Evolutionary conservation across 2,113 vertebrate species (phyloP), one percentile per base, ranked within the genome.

Genomic region (Aspiorhynchus laticeps): DNA sequence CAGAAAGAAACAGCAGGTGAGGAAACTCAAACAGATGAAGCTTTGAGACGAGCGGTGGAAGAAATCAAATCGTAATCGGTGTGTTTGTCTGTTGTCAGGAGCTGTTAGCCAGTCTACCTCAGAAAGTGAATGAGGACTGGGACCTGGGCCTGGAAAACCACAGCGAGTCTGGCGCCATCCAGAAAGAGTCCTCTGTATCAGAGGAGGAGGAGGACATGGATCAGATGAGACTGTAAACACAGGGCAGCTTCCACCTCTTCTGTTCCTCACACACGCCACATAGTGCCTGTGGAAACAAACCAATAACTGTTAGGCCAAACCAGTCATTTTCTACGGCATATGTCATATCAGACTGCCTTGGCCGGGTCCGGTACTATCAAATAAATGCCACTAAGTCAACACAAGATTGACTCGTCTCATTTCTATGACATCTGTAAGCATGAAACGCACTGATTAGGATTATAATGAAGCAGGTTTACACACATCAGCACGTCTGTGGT

Each of bases 101-200:
- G 89, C 96, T 99, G 91, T 95, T 99, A 87, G 95, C 95, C 93
- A 97, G 97, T 94, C 97, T 98, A 96, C 97, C 97, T 97, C 97
- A 97, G 88, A 96, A 97, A 88, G 94, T 96, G 90, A 97, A 98
- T 93, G 96, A 93, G 96, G 92, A 96, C 95, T 93, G 92, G 96
- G 96, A 97, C 91, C 94, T 94, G 92, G 95, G 91, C 87, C 93
- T 95, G 67, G 92, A 92, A 69, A 88, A 92, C 21, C 96, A 94
- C 46, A 93, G 86, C 0, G 95, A 96, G 85, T 92, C 94, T 41
- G 93, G 95, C 28, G 81, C 61, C 85, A 71, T 87, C 95, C 96
- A 95, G 91, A 94, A 93, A 94, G 92, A 96, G 92, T 97, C 97
- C 26, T 98, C 97, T 94, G 95, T 96, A 95, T 98, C 98, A 71